phyloP scores from a whole-genome alignment of 2,113 vertebrate genomes.

The Pelmatolapia mariae region DNA sequence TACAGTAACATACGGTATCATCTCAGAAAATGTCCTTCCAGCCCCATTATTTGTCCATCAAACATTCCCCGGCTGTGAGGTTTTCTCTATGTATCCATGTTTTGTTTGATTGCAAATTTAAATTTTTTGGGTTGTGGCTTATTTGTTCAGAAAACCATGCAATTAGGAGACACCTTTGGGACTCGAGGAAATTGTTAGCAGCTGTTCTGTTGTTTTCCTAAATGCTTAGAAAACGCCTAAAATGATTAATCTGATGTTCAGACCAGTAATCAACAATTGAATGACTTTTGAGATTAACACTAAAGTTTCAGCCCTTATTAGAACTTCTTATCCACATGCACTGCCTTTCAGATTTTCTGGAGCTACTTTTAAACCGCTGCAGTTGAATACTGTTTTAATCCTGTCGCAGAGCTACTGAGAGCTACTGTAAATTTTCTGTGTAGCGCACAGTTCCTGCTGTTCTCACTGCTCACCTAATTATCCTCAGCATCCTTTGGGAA shows the following conservation, averaged over 20 bases:
- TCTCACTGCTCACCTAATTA: constrained; percentile 14
- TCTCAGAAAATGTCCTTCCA: neutral
- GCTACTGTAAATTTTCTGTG: neutral
- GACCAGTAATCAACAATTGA: neutral
- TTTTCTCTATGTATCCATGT: neutral
- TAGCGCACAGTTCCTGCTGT: neutral
- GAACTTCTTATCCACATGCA: neutral
- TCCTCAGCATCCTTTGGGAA: constrained; percentile 3
- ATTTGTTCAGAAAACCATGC: neutral
- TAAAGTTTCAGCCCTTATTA: neutral
- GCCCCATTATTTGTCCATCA: neutral
- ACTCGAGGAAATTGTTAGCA: neutral
- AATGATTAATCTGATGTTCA: neutral
- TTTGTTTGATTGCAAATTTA: neutral
- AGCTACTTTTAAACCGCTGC: neutral
- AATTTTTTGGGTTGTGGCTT: neutral
- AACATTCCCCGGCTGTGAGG: neutral
- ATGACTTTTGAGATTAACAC: neutral
- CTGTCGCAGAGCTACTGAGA: neutral
- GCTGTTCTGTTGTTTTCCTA: neutral
- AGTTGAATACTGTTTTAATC: neutral
- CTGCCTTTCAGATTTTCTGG: neutral
- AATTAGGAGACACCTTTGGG: neutral
- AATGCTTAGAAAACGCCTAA: neutral
- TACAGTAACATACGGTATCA: neutral